Evolutionary conservation across 2,113 vertebrate genomes (phyloP).

Genomic region (Neogale vison): DNA sequence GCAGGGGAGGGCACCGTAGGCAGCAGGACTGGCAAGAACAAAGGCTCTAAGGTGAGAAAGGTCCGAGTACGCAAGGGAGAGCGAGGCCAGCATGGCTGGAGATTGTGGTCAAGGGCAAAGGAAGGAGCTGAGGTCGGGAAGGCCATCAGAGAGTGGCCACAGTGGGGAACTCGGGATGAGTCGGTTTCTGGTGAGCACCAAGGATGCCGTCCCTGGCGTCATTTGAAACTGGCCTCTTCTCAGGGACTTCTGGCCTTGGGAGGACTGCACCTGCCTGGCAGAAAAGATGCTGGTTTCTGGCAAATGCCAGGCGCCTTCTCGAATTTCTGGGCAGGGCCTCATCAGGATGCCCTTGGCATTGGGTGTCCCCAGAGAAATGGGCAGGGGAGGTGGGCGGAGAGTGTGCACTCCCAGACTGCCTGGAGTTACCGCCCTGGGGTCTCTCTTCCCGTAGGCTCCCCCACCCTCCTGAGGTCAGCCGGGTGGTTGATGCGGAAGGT

Average conservation of each 20-base stretch:
- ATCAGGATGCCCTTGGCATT: neutral
- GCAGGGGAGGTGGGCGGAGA: neutral
- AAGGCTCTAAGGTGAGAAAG: neutral
- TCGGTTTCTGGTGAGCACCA: neutral
- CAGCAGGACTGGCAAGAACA: neutral
- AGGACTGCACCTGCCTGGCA: fast-evolving
- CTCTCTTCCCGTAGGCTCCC: constrained; percentile 84
- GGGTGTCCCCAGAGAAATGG: neutral
- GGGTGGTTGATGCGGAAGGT: constrained; percentile 95
- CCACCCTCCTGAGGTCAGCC: constrained; percentile 84
- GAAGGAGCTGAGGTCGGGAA: neutral
- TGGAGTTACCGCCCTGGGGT: neutral
- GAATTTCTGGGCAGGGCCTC: neutral
- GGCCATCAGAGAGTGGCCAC: neutral
- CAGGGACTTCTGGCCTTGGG: neutral
- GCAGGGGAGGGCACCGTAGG: neutral
- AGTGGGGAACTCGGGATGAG: neutral
- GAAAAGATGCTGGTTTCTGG: neutral
- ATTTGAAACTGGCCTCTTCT: neutral
- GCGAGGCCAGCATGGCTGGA: neutral
- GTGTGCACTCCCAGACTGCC: neutral
- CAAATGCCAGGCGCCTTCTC: neutral
- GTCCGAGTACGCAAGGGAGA: neutral
- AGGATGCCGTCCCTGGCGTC: neutral
- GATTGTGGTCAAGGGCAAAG: neutral